A percentile compares a stretch with the other conserved stretches of the same genome.
These are phyloP conservation scores for Pangasius mekongensis DNA, from an alignment of 2,797 vertebrate species.

Conservation along the genomic window DNA sequence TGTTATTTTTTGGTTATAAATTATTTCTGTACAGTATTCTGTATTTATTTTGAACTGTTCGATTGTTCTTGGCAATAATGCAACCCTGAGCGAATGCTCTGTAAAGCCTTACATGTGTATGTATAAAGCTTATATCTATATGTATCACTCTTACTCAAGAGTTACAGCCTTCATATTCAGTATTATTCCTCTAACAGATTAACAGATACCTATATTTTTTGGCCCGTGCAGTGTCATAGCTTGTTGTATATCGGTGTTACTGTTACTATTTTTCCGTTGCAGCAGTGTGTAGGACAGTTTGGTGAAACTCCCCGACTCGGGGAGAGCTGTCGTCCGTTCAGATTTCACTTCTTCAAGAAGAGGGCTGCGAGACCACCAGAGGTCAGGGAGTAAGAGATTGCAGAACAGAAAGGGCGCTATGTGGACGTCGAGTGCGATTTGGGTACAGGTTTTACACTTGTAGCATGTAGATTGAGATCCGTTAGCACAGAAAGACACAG, in stretches of 20 bases:
- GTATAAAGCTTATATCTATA: slow-evolving; percentile 65
- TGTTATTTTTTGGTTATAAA: slow-evolving; percentile 68
- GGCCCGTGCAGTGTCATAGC: slow-evolving; percentile 45
- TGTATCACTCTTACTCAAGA: slow-evolving; percentile 63
- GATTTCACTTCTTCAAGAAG: background rate
- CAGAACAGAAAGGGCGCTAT: background rate
- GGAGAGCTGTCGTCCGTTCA: background rate
- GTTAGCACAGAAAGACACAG: background rate
- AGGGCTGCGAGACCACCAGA: background rate
- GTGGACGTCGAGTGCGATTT: background rate
- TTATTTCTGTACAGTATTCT: slow-evolving; percentile 82
- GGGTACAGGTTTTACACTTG: background rate
- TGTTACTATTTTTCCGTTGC: background rate
- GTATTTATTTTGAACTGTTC: slow-evolving; percentile 83
- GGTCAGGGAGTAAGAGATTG: background rate
- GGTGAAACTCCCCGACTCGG: background rate
- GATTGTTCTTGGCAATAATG: slow-evolving; percentile 82
- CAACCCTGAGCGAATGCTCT: slow-evolving; percentile 79
- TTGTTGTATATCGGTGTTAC: slow-evolving; percentile 11
- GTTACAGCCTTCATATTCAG: slow-evolving; percentile 61
- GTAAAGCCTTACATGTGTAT: slow-evolving; percentile 79
- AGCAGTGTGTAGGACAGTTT: background rate
- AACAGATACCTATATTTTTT: slow-evolving; percentile 56
- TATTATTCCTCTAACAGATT: slow-evolving; percentile 61
- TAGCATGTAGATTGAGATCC: background rate